A percentile compares a stretch with the other conserved stretches of the same genome.
These are phyloP conservation scores for Amphimedon queenslandica DNA, from an alignment of 37 sponge, comb jelly and placozoan species.

Conservation along the genomic window DNA sequence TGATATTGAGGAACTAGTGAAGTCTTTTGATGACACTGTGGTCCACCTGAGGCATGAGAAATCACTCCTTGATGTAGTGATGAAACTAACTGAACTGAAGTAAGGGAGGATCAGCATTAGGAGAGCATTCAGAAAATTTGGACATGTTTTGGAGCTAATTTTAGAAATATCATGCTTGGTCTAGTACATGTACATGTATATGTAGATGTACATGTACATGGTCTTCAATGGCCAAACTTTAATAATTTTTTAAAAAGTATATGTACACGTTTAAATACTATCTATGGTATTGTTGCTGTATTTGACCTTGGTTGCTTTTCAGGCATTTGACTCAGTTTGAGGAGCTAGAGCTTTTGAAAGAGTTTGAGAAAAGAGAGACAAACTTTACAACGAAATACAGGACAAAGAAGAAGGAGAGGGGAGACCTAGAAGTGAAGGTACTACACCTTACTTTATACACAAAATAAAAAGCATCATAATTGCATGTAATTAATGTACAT, in stretches of 20 bases:
- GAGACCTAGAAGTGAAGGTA: conserved; percentile 78
- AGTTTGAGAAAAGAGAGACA: conserved; percentile 96
- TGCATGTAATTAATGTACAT: neutral
- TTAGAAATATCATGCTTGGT: too few relatives aligned
- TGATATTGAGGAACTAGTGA: conserved; percentile 53
- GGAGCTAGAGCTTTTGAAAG: conserved; percentile 92
- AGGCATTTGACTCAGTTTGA: conserved; percentile 87
- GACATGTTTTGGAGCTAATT: too few relatives aligned
- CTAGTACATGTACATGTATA: too few relatives aligned
- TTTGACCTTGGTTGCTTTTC: too few relatives aligned
- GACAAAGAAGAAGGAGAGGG: conserved; percentile 73
- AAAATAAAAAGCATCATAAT: conserved; percentile 5
- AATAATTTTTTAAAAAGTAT: too few relatives aligned
- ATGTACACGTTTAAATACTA: too few relatives aligned
- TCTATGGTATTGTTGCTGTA: too few relatives aligned
- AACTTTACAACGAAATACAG: conserved; percentile 65
- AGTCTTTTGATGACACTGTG: conserved; percentile 74
- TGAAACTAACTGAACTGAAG: conserved; percentile 71
- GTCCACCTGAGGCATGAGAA: conserved; percentile 67
- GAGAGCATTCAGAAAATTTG: too few relatives aligned
- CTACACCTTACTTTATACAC: neutral
- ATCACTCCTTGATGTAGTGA: conserved; percentile 49
- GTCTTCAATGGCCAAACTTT: neutral
- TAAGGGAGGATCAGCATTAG: too few relatives aligned
- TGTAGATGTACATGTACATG: neutral